Conservation (phyloP, 2,888 invertebrate genomes). For the Ormyrus pomaceus region DNA sequence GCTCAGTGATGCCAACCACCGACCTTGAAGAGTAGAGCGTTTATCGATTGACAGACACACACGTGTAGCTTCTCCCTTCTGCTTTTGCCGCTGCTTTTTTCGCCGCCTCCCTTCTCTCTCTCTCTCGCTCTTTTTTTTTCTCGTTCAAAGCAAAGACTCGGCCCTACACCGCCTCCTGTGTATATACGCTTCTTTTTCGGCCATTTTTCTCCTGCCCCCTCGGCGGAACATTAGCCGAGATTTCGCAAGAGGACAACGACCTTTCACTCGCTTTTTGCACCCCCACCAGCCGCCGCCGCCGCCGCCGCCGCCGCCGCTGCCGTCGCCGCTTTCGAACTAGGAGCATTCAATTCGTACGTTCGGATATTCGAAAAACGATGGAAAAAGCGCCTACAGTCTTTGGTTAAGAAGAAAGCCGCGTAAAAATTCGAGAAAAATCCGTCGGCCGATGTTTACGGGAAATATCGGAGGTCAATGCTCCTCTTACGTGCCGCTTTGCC, state of each 20-base stretch:
- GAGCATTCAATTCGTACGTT: no score
- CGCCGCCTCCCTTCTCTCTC: constrained; percentile 19
- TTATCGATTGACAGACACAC: constrained; percentile 71
- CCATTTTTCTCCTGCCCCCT: constrained; percentile 3
- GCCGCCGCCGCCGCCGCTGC: no score
- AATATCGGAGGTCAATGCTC: no score
- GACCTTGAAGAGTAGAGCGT: constrained; percentile 70
- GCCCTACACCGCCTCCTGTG: neutral
- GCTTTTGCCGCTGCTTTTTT: constrained; percentile 32
- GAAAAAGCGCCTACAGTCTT: no score
- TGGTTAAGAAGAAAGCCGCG: no score
- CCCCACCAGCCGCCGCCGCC: no score
- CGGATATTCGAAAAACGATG: no score
- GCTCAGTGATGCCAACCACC: constrained; percentile 62
- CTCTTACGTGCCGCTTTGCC: no score
- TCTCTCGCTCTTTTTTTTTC: constrained; percentile 44
- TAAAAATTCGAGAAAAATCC: no score
- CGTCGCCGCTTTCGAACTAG: no score
- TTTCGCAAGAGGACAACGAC: constrained; percentile 55
- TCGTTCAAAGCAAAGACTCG: neutral
- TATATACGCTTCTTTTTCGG: neutral
- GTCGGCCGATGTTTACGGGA: no score
- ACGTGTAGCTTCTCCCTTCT: constrained; percentile 65
- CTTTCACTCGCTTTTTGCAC: constrained; percentile 40
- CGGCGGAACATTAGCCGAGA: constrained; percentile 35